A percentile compares a stretch with the other conserved stretches of the same genome.
These are phyloP conservation scores for Rhinoraja longicauda DNA, from an alignment of 2,797 vertebrate genomes.

Conservation along the genomic window DNA sequence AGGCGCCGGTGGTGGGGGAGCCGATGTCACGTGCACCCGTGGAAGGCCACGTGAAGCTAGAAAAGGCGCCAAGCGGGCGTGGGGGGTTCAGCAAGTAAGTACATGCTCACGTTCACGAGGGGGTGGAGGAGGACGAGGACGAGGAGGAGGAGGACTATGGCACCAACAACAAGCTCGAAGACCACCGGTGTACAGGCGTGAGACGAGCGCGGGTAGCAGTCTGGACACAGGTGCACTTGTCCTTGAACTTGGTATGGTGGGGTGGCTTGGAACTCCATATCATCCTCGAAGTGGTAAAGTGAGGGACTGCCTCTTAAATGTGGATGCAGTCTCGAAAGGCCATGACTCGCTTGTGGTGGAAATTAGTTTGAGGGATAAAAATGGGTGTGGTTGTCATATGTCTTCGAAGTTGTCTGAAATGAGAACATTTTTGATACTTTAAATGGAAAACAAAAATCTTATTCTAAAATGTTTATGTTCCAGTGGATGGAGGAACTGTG, in stretches of 20 bases:
- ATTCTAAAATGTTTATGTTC: neutral
- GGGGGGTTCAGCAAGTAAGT: neutral
- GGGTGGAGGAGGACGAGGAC: too few species aligned
- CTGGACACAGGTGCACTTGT: too few species aligned
- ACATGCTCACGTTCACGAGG: neutral
- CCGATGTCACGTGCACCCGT: neutral
- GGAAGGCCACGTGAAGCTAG: neutral
- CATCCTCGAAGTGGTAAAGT: neutral
- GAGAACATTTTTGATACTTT: neutral
- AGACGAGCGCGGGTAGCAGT: neutral
- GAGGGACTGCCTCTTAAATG: neutral
- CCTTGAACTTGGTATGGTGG: too few species aligned
- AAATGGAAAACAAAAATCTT: neutral
- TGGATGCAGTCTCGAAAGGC: neutral
- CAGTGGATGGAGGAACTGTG: neutral
- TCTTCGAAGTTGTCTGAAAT: neutral
- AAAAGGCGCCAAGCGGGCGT: conserved; percentile 5
- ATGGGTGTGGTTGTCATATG: neutral
- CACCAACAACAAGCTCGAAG: neutral
- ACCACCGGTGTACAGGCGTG: neutral
- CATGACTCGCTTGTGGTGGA: neutral
- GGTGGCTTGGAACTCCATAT: neutral
- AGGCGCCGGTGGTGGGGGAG: neutral
- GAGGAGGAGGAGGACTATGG: too few species aligned
- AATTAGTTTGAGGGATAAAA: neutral